These are phyloP conservation scores for Omphaloscelis lunosa DNA, from an alignment of 2,888 invertebrate species.

Conservation along the genomic window DNA sequence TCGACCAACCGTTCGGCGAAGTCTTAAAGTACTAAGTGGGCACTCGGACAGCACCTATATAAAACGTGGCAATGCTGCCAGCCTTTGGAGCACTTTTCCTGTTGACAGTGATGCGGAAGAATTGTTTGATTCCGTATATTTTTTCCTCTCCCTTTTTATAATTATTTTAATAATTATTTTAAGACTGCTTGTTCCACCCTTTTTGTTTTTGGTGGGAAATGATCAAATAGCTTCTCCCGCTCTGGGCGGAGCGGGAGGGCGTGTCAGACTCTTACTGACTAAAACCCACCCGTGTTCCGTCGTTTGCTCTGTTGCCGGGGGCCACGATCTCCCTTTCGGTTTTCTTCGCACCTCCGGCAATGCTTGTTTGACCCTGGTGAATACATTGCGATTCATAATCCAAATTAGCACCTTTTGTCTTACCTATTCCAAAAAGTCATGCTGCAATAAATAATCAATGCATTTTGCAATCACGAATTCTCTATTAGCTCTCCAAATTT, in stretches of 20 bases:
- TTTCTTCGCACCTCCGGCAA: no score
- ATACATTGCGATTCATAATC: neutral
- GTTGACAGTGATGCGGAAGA: no score
- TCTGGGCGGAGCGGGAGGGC: no score
- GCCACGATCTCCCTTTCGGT: no score
- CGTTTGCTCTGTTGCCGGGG: no score
- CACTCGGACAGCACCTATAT: neutral
- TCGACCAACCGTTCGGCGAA: neutral
- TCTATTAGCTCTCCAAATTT: slow-evolving; percentile 25
- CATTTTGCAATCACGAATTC: slow-evolving; percentile 8
- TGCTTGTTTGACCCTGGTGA: neutral
- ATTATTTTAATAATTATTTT: neutral
- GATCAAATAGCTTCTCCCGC: no score
- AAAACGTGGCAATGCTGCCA: neutral
- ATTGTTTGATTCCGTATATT: neutral
- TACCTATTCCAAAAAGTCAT: neutral
- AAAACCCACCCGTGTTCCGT: no score
- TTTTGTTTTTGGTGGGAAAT: no score
- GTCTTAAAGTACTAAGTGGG: no score
- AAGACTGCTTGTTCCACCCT: neutral
- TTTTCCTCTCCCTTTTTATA: neutral
- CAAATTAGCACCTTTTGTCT: neutral
- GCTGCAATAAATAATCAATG: neutral
- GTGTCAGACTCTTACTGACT: no score
- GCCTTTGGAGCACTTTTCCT: neutral